phyloP scores from a whole-genome alignment of 2,797 vertebrate species.

The Tolypeutes matacus region DNA sequence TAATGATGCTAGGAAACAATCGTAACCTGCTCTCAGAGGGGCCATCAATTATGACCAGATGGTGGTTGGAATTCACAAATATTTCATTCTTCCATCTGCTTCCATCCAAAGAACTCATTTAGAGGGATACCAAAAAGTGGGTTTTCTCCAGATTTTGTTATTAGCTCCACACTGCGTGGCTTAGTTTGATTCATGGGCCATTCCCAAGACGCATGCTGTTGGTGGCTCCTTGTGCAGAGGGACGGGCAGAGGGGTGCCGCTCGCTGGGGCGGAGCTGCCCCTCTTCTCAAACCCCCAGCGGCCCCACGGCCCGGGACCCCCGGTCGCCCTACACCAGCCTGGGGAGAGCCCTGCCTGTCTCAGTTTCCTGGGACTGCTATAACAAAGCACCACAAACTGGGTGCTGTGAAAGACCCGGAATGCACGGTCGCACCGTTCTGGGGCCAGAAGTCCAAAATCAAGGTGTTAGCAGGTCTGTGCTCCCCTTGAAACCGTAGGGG shows the following conservation, averaged over 20 bases:
- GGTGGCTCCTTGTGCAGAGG: not conserved
- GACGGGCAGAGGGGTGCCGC: accelerated
- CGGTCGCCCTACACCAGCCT: accelerated
- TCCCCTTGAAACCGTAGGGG: too few species aligned
- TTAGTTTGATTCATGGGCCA: conserved; percentile 51
- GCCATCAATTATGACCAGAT: conserved; percentile 84
- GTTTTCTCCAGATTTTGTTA: conserved; percentile 43
- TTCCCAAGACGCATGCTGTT: not conserved
- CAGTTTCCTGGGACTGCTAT: too few species aligned
- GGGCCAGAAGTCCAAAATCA: too few species aligned
- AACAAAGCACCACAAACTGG: too few species aligned
- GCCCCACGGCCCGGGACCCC: not conserved
- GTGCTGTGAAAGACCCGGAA: too few species aligned
- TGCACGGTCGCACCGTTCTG: too few species aligned
- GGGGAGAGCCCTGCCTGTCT: not conserved
- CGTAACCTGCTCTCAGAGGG: conserved; percentile 78
- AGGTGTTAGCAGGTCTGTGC: too few species aligned
- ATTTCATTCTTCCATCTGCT: conserved; percentile 79
- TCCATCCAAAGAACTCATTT: conserved; percentile 17
- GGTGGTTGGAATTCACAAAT: conserved; percentile 77
- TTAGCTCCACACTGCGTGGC: conserved; percentile 22
- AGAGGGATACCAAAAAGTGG: not conserved
- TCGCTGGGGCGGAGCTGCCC: accelerated
- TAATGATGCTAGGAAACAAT: conserved; percentile 72
- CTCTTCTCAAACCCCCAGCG: accelerated